phyloP scores from a whole-genome alignment of 92 coral and sea anemone species.

The Actinostola sp. region DNA sequence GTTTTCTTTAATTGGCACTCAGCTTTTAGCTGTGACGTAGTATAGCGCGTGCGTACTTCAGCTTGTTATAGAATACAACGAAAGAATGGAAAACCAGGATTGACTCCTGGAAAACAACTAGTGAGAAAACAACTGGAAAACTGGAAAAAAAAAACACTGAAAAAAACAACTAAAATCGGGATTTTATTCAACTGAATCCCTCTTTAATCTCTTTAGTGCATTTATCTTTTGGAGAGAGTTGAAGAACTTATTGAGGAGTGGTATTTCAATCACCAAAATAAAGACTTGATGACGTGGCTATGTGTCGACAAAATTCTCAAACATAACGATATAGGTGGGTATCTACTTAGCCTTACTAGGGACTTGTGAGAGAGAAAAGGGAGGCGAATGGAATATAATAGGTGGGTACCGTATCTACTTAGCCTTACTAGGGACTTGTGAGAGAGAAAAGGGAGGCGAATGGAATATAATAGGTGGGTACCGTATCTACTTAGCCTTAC shows the following conservation, averaged over 20 bases:
- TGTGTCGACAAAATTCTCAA: conserved; percentile 73
- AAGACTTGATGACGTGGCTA: conserved; percentile 77
- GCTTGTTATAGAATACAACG: no score
- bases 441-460: neutral
- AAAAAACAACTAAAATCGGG: no score
- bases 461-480: neutral
- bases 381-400: neutral
- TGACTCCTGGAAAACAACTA: no score
- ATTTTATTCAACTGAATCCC: no score
- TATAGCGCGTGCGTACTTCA: no score
- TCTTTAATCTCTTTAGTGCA: conserved; percentile 57
- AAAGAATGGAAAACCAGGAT: no score
- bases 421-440: neutral
- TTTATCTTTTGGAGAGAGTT: conserved; percentile 78
- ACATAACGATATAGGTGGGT: conserved; percentile 64
- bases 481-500: neutral
- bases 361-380: neutral
- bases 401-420: neutral
- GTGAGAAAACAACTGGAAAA: no score
- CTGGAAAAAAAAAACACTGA: no score
- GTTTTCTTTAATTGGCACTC: no score
- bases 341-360: neutral
- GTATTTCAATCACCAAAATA: conserved; percentile 79
- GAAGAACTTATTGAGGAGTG: conserved; percentile 90
- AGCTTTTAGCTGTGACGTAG: no score